Evolutionary conservation across 2,888 invertebrate genomes (phyloP).

Genomic region (Torymus texanus): DNA sequence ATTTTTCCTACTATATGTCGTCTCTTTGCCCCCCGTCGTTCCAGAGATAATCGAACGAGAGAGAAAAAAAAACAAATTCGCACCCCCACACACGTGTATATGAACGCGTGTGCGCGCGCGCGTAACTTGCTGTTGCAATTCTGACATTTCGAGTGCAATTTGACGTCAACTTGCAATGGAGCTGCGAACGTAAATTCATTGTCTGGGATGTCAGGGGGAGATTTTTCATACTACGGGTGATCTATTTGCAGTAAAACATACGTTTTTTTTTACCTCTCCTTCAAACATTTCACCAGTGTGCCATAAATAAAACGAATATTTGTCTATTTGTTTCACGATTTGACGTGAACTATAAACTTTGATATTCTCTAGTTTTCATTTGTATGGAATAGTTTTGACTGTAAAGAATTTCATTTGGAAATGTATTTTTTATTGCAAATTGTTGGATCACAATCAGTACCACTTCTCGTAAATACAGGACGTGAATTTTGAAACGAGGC

Average conservation of each 20-base stretch:
- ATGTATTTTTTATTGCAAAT: no score
- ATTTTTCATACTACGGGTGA: background rate
- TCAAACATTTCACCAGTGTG: no score
- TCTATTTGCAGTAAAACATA: background rate
- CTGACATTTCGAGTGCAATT: slow-evolving; percentile 19
- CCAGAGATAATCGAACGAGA: slow-evolving; percentile 3
- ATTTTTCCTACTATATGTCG: slow-evolving; percentile 10
- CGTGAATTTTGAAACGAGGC: slow-evolving; percentile 49
- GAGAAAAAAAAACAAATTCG: slow-evolving; percentile 8
- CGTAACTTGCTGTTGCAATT: slow-evolving; percentile 6
- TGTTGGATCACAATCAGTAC: no score
- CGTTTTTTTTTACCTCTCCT: no score
- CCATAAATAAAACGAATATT: no score
- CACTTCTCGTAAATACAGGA: background rate
- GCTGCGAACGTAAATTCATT: background rate
- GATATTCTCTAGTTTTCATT: background rate
- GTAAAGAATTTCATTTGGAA: no score
- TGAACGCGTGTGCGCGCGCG: background rate
- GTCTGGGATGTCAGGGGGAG: background rate
- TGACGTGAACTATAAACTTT: no score
- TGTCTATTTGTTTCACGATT: no score
- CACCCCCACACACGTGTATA: background rate
- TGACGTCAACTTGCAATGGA: slow-evolving; percentile 2
- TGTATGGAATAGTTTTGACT: no score
- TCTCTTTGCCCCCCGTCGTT: background rate